Base-by-base conservation (phyloP, 2,888 invertebrate species). In the Caenorhabditis drosophilae region DNA sequence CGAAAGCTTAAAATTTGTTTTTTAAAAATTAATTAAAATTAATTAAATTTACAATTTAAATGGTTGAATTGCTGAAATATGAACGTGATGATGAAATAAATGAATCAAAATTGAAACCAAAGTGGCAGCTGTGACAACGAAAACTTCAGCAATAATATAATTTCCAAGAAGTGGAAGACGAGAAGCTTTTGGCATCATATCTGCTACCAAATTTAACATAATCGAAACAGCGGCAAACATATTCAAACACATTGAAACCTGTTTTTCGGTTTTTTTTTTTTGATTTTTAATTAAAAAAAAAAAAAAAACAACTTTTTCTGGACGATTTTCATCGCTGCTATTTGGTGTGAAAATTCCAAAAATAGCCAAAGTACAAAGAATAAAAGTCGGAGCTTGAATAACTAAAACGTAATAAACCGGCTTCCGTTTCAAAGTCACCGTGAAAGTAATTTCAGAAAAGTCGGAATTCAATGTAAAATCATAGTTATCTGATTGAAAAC, bases 171-270 rank as follows among this genome's bases (percentile, higher is more conserved):
- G 56, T 11, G 75, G 75, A 16, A 76, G 63, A 31, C 67, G 48
- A 7, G 70, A 67, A 11, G 75, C 70, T 49, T 76, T 76, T 2
- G 75, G 75, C 73, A 76, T 73, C 73, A 76, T 76, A 53, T 76
- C 71, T 18, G 72, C 60, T 4, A 76, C 73, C 7, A 76, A 52
- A 42, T 71, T 70, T 12, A 76, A 64, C 72, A 76, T 70, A 66
- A 76, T 72, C 0, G 72, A 70, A 38, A 76, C 73, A 9, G 73
- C 66, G 18, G 72, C 69, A 38, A 73, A 73, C 72, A 73, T 72
- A 42, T 71, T 76, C 36, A 73, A 41, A 26, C 75, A 69, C 22
- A 63, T 18, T 16, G 52, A 48, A n/a, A n/a, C n/a, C n/a, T n/a
- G n/a, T n/a, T n/a, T n/a, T n/a, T n/a, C n/a, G n/a, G n/a, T n/a